phyloP scores from a whole-genome alignment of 2,888 invertebrate genomes.

The Spodoptera exigua region DNA sequence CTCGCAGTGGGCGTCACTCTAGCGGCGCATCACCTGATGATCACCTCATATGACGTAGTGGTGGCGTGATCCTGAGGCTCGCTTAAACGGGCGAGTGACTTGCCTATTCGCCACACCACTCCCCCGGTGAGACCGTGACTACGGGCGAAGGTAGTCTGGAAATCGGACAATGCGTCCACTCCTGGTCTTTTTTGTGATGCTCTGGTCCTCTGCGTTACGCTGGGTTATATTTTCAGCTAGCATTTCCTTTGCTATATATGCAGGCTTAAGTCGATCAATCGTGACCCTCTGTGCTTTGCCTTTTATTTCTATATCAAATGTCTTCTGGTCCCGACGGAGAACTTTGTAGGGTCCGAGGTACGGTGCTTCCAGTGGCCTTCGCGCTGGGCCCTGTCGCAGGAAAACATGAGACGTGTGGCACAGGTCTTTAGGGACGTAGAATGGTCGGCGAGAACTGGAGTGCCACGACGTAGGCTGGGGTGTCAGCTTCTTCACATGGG shows the following conservation, averaged over 20 bases:
- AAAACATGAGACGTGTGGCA: slow-evolving; percentile 40
- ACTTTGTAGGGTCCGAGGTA: slow-evolving; percentile 23
- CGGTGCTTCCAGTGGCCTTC: slow-evolving; percentile 27
- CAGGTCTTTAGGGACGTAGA: slow-evolving; percentile 46
- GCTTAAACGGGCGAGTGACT: no score
- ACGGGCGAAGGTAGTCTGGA: no score
- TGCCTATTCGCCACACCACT: no score
- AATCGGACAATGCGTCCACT: slow-evolving; percentile 1
- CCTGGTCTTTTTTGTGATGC: not conserved
- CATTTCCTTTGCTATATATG: not conserved
- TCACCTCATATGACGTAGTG: no score
- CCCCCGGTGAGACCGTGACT: no score
- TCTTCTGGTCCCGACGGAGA: not conserved
- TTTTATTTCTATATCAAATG: slow-evolving; percentile 1
- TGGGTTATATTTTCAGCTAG: not conserved
- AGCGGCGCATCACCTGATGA: no score
- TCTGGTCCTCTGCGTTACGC: no score
- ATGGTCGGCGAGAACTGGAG: not conserved
- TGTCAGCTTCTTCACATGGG: slow-evolving; percentile 1
- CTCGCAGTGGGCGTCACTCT: no score
- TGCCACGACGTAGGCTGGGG: slow-evolving; percentile 29
- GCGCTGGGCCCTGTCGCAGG: slow-evolving; percentile 43
- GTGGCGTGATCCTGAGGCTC: no score
- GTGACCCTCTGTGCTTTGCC: slow-evolving; percentile 5
- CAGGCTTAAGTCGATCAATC: slow-evolving; percentile 6